Evolutionary conservation across 2,888 invertebrate species (phyloP).

Genomic region (Epinotia demarniana): DNA sequence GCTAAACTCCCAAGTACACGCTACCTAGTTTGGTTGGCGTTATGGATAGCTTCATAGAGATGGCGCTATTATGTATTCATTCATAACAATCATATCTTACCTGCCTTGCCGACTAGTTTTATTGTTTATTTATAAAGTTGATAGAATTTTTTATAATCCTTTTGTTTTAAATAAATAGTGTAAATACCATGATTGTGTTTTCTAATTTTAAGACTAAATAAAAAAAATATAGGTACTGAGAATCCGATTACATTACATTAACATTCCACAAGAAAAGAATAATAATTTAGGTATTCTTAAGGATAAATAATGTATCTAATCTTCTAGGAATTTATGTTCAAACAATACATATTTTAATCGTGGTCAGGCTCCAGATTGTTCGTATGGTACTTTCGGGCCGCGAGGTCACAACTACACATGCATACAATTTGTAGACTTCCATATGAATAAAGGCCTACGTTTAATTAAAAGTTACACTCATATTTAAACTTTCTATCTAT

Average conservation of each 20-base stretch:
- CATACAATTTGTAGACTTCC: constrained; percentile 31
- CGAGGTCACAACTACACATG: constrained; percentile 52
- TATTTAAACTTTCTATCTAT: neutral
- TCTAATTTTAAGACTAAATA: neutral
- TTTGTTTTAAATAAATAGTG: no score
- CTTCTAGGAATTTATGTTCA: neutral
- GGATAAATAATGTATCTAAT: neutral
- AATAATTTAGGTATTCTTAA: neutral
- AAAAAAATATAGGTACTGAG: no score
- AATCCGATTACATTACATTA: no score
- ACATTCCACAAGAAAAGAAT: neutral
- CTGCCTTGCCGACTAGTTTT: neutral
- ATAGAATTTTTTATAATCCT: neutral
- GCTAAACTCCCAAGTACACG: neutral
- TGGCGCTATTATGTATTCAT: constrained; percentile 18
- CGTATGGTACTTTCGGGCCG: constrained; percentile 48
- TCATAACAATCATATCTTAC: no score
- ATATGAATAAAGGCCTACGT: constrained; percentile 19
- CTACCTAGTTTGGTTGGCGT: neutral
- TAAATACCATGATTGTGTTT: neutral
- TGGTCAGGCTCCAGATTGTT: constrained; percentile 44
- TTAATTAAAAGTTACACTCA: neutral
- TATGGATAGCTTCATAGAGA: neutral
- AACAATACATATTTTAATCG: constrained; percentile 29
- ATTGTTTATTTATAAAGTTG: neutral